Evolutionary conservation across 2,797 vertebrate genomes (phyloP).

Genomic region (Sebastes nivosus): DNA sequence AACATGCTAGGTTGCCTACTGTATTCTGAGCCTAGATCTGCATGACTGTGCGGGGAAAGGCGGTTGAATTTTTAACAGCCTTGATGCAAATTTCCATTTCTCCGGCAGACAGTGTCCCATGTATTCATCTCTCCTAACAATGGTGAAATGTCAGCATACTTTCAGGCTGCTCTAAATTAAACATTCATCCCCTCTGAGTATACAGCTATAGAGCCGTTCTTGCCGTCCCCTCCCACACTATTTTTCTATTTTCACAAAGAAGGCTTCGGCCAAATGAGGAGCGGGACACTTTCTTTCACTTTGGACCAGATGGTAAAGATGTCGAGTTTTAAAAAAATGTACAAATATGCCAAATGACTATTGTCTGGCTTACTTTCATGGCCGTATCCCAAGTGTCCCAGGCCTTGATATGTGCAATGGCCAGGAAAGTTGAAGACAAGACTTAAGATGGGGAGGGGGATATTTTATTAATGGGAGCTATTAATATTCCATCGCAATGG

Average conservation of each 20-base stretch:
- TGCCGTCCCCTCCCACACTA: conserved; percentile 42
- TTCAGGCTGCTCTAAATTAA: conserved; percentile 83
- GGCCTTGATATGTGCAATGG: conserved; percentile 44
- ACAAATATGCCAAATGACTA: conserved; percentile 39
- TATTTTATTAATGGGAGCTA: conserved; percentile 85
- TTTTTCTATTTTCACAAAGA: conserved; percentile 53
- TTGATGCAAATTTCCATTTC: conserved; percentile 80
- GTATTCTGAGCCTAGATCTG: conserved; percentile 46
- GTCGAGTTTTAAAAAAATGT: conserved; percentile 7
- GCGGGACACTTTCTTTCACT: conserved; percentile 24
- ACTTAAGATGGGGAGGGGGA: conserved; percentile 70
- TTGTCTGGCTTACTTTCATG: conserved; percentile 38
- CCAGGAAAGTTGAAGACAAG: conserved; percentile 68
- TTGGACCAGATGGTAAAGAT: conserved; percentile 26
- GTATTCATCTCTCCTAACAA: conserved; percentile 80
- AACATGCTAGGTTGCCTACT: conserved; percentile 24
- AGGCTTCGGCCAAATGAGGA: conserved; percentile 36
- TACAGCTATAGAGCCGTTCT: conserved; percentile 62
- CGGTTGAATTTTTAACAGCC: conserved; percentile 80
- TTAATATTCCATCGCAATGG: conserved; percentile 86
- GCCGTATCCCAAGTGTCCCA: conserved; percentile 42
- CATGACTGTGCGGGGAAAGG: conserved; percentile 46
- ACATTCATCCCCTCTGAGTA: conserved; percentile 77
- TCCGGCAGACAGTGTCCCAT: conserved; percentile 73
- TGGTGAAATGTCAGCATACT: conserved; percentile 82